Base-by-base conservation (phyloP, 2,888 invertebrate genomes). In the Unio delphinus region DNA sequence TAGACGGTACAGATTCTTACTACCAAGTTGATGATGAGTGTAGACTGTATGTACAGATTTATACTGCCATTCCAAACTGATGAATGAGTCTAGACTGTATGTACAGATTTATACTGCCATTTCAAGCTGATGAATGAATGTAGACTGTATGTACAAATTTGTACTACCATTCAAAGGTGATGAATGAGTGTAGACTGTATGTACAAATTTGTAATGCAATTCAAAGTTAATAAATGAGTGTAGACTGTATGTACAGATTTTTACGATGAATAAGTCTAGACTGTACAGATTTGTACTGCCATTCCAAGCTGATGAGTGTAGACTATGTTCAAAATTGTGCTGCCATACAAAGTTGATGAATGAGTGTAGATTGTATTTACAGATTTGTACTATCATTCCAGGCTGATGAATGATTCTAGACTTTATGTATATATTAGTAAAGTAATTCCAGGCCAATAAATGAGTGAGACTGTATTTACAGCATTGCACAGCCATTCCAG, bases 391-490 rank as follows among this genome's bases (percentile, higher is more conserved):
- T n/a, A 1, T 4, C 3, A 20, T 57, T 57, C 57, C 18, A 20
- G 4, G n/a, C 57, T 57, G 57, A 20, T 20, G 18, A 57, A 20
- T 57, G 18, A 57, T 3, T 28, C 3, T 28, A 28, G 28, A 28
- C 28, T 28, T 2, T 20, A 18, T 57, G 57, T n/a, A 57, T 7
- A 18, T 17, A 45, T 11, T 18, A 18, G 23, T 56, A 11, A 28
- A 15, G 59, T 15, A 61, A 70, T 91, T 92, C 68, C 88, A 96
- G 95, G 96, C 97, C n/a, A 45, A n/a, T n/a, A 8, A 58, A n/a
- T 58, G 23, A 58, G 5, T 58, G 0, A 58, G 28, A 28, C 2
- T 4, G 4, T 28, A 28, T 28, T 2, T 28, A 28, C 28, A 28
- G 28, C 2, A 3, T 28, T 28, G 28, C 3, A 18, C 18, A 3